Evolutionary conservation across 2,113 vertebrate genomes (phyloP), one percentile per base, ranked within the genome.

Genomic region (Sturnira hondurensis): DNA sequence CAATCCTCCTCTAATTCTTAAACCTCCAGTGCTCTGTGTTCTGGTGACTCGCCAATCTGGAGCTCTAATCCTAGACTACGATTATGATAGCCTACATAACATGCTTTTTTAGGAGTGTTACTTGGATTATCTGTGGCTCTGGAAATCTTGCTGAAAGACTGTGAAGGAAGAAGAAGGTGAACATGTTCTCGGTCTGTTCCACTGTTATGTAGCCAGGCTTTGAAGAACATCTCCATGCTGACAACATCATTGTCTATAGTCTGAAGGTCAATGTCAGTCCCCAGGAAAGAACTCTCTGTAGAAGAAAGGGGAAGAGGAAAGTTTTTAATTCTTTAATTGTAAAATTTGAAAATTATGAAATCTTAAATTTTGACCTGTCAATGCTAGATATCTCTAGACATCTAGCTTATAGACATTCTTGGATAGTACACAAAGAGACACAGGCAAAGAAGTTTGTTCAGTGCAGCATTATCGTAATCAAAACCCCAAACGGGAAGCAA

Each of bases 151-250:
- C 88, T 31, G 68, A 96, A 86, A 83, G 88, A 74, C 36, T 31
- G 88, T 73, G 96, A 47, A 41, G 99, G 99, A 95, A 99, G 98
- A 93, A 99, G 97, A 81, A 99, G 99, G 81, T 99, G 99, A 82
- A 99, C 98, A 38, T 99, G 99, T 95, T 99, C 99, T 91, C 96
- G 98, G 95, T 99, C 99, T 7, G 99, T 99, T 38, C 98, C 97
- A 12, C 97, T 98, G 86, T 99, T 99, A 3, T 99, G 99, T 22
- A 99, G 98, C 99, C 99, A 99, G 0, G 98, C 97, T 98, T 99
- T 99, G 89, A 99, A 98, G 93, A 99, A 97, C 56, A 93, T 98
- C 97, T 99, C 99, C 97, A 99, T 90, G 95, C 99, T 98, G 58
- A 99, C 90, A 61, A 98, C 97, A 10, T 98, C 99, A 86, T 99